A percentile compares a stretch with the other conserved stretches of the same genome.
Evolutionary conservation across 2,797 vertebrate species (phyloP).

Genomic region (Cygnus olor): DNA sequence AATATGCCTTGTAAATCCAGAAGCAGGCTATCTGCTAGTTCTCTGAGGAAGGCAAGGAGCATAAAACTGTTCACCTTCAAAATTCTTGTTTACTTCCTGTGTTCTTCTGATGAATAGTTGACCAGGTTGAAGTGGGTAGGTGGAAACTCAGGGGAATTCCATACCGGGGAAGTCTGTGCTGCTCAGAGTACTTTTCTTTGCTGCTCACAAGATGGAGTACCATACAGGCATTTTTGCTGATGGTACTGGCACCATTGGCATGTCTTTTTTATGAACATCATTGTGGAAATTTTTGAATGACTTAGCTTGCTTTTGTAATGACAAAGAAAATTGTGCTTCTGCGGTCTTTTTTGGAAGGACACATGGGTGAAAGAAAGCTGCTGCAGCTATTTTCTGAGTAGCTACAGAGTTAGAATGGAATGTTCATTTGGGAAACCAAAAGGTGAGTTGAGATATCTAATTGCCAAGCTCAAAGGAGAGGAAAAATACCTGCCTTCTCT

Average conservation of each 20-base stretch:
- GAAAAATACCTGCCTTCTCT: background rate
- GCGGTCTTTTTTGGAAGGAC: background rate
- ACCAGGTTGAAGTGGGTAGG: background rate
- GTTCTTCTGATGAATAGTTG: background rate
- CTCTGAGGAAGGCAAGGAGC: background rate
- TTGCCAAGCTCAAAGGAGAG: background rate
- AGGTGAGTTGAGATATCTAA: background rate
- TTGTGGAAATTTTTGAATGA: background rate
- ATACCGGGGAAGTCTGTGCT: background rate
- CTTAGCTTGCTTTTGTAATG: background rate
- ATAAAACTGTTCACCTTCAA: background rate
- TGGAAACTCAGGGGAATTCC: background rate
- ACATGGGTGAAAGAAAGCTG: background rate
- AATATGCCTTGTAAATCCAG: background rate
- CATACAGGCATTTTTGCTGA: background rate
- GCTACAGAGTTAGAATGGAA: background rate
- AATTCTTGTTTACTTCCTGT: background rate
- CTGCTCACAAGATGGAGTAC: background rate
- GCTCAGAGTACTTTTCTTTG: background rate
- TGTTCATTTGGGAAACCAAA: background rate
- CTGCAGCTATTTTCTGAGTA: background rate
- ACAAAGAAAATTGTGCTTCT: background rate
- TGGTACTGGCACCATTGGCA: fast-evolving
- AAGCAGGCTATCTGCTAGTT: background rate
- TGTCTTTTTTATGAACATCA: background rate